These are phyloP conservation scores for Aselliscus stoliczkanus DNA, from an alignment of 2,797 vertebrate genomes.

Conservation along the genomic window DNA sequence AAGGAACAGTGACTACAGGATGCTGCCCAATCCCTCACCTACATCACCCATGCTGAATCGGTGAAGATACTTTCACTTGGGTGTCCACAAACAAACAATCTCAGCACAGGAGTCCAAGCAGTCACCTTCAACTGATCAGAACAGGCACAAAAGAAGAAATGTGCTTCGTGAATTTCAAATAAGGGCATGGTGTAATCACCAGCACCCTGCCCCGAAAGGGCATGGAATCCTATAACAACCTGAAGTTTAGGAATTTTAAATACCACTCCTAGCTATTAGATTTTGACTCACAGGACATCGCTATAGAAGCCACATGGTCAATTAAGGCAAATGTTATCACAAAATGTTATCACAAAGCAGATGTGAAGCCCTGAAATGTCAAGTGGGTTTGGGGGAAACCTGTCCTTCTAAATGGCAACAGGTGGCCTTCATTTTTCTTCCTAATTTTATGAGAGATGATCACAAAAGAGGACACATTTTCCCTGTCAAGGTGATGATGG, in stretches of 20 bases:
- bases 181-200: not conserved
- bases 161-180: not conserved
- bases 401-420: not conserved
- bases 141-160: not conserved
- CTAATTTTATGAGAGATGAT: not conserved
- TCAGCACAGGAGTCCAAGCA: not conserved
- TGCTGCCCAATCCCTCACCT: not conserved
- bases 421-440: not conserved
- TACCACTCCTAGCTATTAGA: not conserved
- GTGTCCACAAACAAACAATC: not conserved
- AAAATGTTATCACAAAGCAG: not conserved
- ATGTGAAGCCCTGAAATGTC: not conserved
- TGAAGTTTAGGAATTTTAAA: not conserved
- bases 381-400: not conserved
- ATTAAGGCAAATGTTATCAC: not conserved
- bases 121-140: not conserved
- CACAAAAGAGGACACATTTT: not conserved
- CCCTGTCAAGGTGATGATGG: not conserved
- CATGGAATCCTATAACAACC: not conserved
- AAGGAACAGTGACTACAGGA: not conserved
- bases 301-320: not conserved
- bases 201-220: accelerated
- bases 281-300: not conserved
- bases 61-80: not conserved
- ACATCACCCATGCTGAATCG: accelerated